A percentile compares a stretch with the other conserved stretches of the same genome.
Conservation (phyloP, 1,140 invertebrate genomes). For the Melanaphis sacchari region DNA sequence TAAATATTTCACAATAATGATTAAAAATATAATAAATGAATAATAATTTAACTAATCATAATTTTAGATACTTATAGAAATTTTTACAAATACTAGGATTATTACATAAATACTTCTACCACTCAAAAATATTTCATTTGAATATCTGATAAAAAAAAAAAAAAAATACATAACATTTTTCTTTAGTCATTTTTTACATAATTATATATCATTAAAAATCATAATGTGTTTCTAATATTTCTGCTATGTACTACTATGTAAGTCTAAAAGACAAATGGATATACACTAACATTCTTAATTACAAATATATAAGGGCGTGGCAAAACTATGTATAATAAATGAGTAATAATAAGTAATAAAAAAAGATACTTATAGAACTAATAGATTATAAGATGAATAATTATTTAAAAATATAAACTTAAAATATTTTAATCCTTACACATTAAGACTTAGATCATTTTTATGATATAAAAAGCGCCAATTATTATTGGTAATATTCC, state of each 20-base stretch:
- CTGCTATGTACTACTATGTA: background rate
- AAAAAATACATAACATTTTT: background rate
- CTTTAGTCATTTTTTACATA: background rate
- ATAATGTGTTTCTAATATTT: background rate
- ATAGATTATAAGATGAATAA: conserved; percentile 30
- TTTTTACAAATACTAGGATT: background rate
- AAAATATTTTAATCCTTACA: background rate
- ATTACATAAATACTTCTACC: background rate
- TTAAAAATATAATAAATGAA: conserved; percentile 37
- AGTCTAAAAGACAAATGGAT: conserved; percentile 5
- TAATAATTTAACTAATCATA: conserved; percentile 21
- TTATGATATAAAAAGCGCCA: conserved; percentile 8
- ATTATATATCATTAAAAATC: background rate
- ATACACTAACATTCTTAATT: background rate
- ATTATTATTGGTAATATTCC: conserved; percentile 1
- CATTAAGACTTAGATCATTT: conserved; percentile 28
- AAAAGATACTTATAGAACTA: conserved; percentile 34
- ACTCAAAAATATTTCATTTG: background rate
- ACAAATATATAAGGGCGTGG: background rate
- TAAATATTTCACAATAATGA: conserved; percentile 37
- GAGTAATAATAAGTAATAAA: conserved; percentile 17
- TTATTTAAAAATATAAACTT: conserved; percentile 2
- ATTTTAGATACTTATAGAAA: background rate
- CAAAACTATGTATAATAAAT: conserved; percentile 8
- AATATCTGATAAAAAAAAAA: background rate